Base-by-base conservation (phyloP, 2,113 vertebrate genomes). In the Poeciliopsis retropinna region DNA sequence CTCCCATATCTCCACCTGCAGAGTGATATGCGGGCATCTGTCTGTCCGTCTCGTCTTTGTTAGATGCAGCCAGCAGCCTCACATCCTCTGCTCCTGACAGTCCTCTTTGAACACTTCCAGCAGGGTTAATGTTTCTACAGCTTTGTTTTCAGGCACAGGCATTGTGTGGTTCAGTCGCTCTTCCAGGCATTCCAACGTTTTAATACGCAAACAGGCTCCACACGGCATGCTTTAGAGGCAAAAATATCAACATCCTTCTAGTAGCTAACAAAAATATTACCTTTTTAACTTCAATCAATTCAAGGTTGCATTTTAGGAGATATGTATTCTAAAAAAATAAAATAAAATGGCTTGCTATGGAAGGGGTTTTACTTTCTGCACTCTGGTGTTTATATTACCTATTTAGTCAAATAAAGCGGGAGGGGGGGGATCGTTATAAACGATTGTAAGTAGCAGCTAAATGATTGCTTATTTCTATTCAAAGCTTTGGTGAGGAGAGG, bases 391-490 rank as follows among this genome's bases (percentile, higher is more conserved):
- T 85, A 87, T 91, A 88, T 91, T 93, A 92, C 91, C 90, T 79
- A 73, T 79, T 87, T 83, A 80, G 67, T 87, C 76, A 71, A 84
- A 85, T 86, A 57, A 25, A 17, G 47, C 17, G 0, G 51, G 51
- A 3, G 25, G 78, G 80, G 77, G 88, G 72, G 67, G 79, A 85
- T 76, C 70, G 81, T 70, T 73, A 60, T n/a, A 34, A 92, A 93
- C 78, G 90, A 94, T 95, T 92, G 90, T 92, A 91, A 91, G 86
- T 93, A 94, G 93, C 94, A 94, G 94, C 93, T 92, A 94, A 94
- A 93, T 91, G 91, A 95, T 94, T 94, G 92, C 91, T 92, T 94
- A 72, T 86, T 85, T 88, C 44, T 73, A 71, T 92, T 93, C 90
- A 91, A 92, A 92, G 90, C 93, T 94, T 94, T 94, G 92, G 90